A percentile compares a stretch with the other conserved stretches of the same genome.
These are phyloP conservation scores for Diaphora mendica DNA, from an alignment of 2,888 invertebrate genomes.

Conservation along the genomic window DNA sequence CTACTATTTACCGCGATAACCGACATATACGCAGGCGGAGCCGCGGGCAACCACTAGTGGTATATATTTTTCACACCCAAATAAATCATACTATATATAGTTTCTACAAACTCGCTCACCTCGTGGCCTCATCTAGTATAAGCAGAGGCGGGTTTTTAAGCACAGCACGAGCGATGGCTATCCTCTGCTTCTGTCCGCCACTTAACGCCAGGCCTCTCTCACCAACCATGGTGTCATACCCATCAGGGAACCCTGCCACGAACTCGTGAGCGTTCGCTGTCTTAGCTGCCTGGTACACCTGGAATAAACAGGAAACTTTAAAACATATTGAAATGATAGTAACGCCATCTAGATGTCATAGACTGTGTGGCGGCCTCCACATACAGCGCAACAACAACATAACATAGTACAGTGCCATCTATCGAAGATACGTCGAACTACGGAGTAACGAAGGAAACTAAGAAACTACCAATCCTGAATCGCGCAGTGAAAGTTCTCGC, in stretches of 20 bases:
- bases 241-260: slow-evolving; percentile 92
- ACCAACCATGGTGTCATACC: slow-evolving; percentile 95
- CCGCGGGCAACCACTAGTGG: too few relatives aligned
- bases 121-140: slow-evolving; percentile 97
- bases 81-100: too few relatives aligned
- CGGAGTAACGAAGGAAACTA: too few relatives aligned
- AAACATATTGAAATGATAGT: not conserved
- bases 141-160: slow-evolving; percentile 95
- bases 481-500: too few relatives aligned
- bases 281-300: slow-evolving; percentile 93
- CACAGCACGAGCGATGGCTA: slow-evolving; percentile 97
- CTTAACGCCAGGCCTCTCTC: slow-evolving; percentile 97
- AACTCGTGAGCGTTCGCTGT: slow-evolving; percentile 98
- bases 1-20: too few relatives aligned
- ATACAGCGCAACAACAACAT: too few relatives aligned
- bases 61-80: too few relatives aligned
- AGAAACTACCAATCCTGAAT: too few relatives aligned
- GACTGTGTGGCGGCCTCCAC: too few relatives aligned
- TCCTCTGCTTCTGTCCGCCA: slow-evolving; percentile 97
- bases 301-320: slow-evolving; percentile 21
- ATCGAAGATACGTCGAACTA: too few relatives aligned
- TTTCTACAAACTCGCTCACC: slow-evolving; percentile 80
- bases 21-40: too few relatives aligned
- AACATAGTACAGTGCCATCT: too few relatives aligned
- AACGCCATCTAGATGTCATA: not conserved